Evolutionary conservation across 2,797 vertebrate genomes (phyloP).

Genomic region (Clarias laeviceps): DNA sequence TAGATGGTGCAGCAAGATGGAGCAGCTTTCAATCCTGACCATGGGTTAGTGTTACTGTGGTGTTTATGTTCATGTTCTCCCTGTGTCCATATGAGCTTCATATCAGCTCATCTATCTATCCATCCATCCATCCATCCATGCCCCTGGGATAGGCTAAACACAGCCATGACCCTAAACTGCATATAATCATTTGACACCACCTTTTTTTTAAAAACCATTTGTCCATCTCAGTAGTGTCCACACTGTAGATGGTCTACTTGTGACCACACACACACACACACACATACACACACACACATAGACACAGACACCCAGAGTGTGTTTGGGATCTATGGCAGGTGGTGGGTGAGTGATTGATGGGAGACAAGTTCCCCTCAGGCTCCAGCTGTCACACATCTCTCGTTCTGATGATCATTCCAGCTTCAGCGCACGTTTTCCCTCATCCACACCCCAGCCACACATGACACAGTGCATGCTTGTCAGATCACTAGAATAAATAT

Average conservation of each 20-base stretch:
- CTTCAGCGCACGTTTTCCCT: constrained; percentile 20
- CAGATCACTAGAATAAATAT: constrained; percentile 7
- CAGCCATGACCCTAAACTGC: neutral
- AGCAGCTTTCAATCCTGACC: neutral
- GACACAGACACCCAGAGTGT: neutral
- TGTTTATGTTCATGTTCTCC: no score
- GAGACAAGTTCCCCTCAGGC: constrained; percentile 42
- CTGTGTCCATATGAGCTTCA: no score
- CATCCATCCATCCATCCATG: no score
- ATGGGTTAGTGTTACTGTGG: no score
- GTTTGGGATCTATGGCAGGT: constrained; percentile 22
- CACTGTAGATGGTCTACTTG: neutral
- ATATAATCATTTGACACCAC: neutral
- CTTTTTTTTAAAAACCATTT: neutral
- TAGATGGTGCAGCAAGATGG: neutral
- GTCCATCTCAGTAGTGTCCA: neutral
- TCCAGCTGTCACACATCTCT: constrained; percentile 52
- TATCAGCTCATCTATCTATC: neutral
- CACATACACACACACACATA: neutral
- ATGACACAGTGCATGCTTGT: constrained; percentile 31
- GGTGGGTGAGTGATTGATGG: constrained; percentile 49
- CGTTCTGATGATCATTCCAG: constrained; percentile 30
- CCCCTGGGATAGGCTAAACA: neutral
- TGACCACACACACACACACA: neutral
- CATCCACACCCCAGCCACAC: constrained; percentile 6